Evolutionary conservation across 2,797 vertebrate species (phyloP).

Genomic region (Pseudomugil tenellus): DNA sequence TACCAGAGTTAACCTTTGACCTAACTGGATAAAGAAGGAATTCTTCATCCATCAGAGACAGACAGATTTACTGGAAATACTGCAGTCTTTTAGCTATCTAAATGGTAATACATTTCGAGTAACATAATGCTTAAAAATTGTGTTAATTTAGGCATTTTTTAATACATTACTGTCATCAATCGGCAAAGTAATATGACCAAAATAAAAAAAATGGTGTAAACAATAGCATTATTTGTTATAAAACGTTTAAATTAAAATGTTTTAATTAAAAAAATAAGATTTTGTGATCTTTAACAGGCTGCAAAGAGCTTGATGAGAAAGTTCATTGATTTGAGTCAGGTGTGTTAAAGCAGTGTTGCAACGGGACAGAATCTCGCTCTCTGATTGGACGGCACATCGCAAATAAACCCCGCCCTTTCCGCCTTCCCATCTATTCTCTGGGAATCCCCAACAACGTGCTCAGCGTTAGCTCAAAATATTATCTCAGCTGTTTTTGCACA

Average conservation of each 20-base stretch:
- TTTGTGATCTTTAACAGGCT: too few relatives aligned
- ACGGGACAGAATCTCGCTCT: background rate
- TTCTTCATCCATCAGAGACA: background rate
- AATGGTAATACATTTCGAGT: background rate
- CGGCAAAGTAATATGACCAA: too few relatives aligned
- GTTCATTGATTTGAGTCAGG: too few relatives aligned
- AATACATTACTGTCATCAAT: too few relatives aligned
- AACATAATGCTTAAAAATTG: background rate
- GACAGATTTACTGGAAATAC: background rate
- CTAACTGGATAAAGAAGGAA: background rate
- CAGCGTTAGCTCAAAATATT: constrained; percentile 56
- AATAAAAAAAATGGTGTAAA: too few relatives aligned
- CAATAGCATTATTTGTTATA: too few relatives aligned
- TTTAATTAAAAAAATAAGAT: too few relatives aligned
- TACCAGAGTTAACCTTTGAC: background rate
- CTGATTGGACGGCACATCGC: constrained; percentile 46
- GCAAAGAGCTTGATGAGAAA: too few relatives aligned
- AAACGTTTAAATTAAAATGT: too few relatives aligned
- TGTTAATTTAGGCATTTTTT: background rate
- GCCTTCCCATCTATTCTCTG: constrained; percentile 15
- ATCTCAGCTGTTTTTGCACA: accelerated
- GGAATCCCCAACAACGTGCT: constrained; percentile 68
- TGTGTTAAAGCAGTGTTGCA: background rate
- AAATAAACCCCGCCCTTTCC: accelerated
- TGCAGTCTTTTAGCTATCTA: background rate